These are phyloP conservation scores for Poicephalus meyeri DNA, from an alignment of 2,113 vertebrate species.

Conservation along the genomic window DNA sequence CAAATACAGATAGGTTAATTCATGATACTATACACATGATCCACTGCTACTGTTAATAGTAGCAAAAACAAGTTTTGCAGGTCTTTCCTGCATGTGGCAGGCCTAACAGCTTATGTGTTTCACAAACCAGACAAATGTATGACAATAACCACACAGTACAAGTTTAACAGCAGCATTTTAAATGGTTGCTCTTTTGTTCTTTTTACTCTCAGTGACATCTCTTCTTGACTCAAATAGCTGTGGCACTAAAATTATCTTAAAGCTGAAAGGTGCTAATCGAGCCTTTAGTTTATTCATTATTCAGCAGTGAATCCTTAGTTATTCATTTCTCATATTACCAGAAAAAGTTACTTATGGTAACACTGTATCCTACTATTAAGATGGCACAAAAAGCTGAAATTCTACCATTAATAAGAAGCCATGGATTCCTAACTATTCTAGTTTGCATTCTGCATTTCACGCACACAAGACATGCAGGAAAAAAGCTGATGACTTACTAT, in stretches of 20 bases:
- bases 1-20: neutral
- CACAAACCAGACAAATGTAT: neutral
- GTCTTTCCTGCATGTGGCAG: neutral
- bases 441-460: neutral
- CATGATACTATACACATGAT: neutral
- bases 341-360: conserved; percentile 19
- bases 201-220: conserved; percentile 19
- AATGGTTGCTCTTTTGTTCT: conserved; percentile 14
- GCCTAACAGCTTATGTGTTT: neutral
- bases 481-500: neutral
- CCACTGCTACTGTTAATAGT: neutral
- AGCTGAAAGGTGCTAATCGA: conserved; percentile 59
- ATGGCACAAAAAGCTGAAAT: neutral
- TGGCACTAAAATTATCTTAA: conserved; percentile 38
- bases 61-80: neutral
- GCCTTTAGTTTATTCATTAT: conserved; percentile 56
- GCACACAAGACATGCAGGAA: neutral
- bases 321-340: conserved; percentile 29
- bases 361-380: conserved; percentile 31
- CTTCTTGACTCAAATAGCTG: conserved; percentile 26
- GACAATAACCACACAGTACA: neutral
- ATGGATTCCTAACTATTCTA: neutral
- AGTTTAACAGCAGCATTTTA: neutral
- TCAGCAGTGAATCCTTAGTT: conserved; percentile 40
- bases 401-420: neutral